These are phyloP conservation scores for Torymus texanus DNA, from an alignment of 2,888 invertebrate genomes.

Conservation along the genomic window DNA sequence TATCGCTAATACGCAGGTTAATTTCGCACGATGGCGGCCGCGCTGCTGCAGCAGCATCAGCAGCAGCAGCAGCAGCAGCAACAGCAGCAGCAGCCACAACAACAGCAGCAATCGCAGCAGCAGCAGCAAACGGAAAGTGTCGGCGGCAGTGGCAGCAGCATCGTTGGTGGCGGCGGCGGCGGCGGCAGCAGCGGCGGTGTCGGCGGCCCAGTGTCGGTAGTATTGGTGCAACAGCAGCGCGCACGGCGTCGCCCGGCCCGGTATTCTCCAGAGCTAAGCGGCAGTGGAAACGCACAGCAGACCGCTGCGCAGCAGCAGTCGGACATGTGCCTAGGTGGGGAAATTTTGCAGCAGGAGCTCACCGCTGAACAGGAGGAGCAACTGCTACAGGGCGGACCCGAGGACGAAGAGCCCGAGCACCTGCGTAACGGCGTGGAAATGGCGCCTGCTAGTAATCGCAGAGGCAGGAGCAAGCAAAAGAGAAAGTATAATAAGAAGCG, in stretches of 20 bases:
- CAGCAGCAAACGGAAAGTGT: too few relatives aligned
- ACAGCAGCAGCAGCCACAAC: too few relatives aligned
- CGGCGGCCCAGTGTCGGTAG: too few relatives aligned
- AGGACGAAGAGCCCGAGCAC: background rate
- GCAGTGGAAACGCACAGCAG: constrained; percentile 1
- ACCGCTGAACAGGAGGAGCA: background rate
- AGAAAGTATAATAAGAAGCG: constrained; percentile 39
- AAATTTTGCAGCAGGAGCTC: background rate
- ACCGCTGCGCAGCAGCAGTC: constrained; percentile 35
- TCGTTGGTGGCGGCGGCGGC: too few relatives aligned
- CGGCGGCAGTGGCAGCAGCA: too few relatives aligned
- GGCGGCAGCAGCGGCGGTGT: too few relatives aligned
- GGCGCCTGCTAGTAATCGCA: constrained; percentile 35
- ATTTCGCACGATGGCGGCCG: too few relatives aligned
- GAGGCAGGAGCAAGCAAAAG: constrained; percentile 27
- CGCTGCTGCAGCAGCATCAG: too few relatives aligned
- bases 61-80: too few relatives aligned
- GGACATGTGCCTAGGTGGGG: constrained; percentile 44
- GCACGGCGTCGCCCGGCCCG: constrained; percentile 54
- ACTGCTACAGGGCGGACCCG: background rate
- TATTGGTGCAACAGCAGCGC: constrained; percentile 21
- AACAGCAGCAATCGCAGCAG: too few relatives aligned
- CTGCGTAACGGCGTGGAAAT: constrained; percentile 11
- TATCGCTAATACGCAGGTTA: too few relatives aligned
- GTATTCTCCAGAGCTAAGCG: constrained; percentile 49